Evolutionary conservation across 2,888 invertebrate genomes (phyloP).

Genomic region (Agriopis leucophaearia): DNA sequence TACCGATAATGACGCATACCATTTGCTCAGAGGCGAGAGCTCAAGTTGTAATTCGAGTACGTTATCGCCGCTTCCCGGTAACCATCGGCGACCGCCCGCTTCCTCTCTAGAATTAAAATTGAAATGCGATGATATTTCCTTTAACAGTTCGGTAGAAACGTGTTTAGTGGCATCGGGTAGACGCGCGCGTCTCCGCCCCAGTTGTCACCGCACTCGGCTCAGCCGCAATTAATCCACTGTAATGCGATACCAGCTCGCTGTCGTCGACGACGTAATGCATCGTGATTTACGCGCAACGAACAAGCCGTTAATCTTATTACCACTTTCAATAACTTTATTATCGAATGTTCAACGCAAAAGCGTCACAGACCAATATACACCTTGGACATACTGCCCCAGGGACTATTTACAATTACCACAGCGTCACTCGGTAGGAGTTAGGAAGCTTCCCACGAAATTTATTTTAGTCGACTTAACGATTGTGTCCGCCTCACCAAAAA

Average conservation of each 20-base stretch:
- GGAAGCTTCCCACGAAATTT: conserved; percentile 80
- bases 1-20: conserved; percentile 77
- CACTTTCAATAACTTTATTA: conserved; percentile 86
- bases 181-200: conserved; percentile 63
- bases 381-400: conserved; percentile 62
- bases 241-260: conserved; percentile 82
- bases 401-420: conserved; percentile 63
- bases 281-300: conserved; percentile 82
- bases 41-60: conserved; percentile 68
- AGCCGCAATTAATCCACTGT: conserved; percentile 82
- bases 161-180: conserved; percentile 50
- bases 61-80: conserved; percentile 68
- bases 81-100: conserved; percentile 50
- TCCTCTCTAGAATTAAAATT: conserved; percentile 38
- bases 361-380: conserved; percentile 70
- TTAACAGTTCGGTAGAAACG: conserved; percentile 24
- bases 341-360: conserved; percentile 64
- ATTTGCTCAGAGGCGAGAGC: conserved; percentile 73
- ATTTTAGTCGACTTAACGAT: conserved; percentile 81
- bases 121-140: conserved; percentile 28
- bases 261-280: conserved; percentile 83
- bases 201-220: conserved; percentile 71
- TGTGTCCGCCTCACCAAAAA: conserved; percentile 74
- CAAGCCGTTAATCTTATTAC: conserved; percentile 85
- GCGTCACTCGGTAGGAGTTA: conserved; percentile 61